A percentile compares a stretch with the other conserved stretches of the same genome.
phyloP scores from a whole-genome alignment of 1,140 invertebrate genomes.

The Bombus polaris region DNA sequence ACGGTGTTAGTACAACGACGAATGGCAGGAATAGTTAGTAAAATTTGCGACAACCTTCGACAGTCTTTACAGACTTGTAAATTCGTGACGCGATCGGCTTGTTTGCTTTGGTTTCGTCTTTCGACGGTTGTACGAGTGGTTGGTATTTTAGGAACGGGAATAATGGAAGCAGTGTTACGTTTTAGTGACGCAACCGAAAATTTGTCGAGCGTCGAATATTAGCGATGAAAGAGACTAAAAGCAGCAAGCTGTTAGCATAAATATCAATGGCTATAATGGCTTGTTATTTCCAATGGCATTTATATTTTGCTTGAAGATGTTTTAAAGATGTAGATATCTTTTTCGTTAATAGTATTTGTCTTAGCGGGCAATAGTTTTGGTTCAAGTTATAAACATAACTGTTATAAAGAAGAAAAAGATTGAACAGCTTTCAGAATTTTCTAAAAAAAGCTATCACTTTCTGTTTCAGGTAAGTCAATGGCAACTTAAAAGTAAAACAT shows the following conservation, averaged over 20 bases:
- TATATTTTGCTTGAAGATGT: background rate
- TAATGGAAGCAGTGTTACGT: background rate
- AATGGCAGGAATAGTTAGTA: background rate
- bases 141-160: background rate
- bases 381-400: no score
- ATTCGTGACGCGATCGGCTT: background rate
- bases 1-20: no score
- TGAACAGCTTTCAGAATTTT: background rate
- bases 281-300: background rate
- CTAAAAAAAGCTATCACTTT: background rate
- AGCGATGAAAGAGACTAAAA: background rate
- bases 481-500: background rate
- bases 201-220: background rate
- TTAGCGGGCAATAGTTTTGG: no score
- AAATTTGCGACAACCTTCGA: background rate
- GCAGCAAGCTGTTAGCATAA: background rate
- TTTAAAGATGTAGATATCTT: background rate
- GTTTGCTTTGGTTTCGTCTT: background rate
- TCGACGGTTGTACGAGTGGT: background rate
- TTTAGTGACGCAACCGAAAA: background rate
- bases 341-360: background rate
- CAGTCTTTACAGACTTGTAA: background rate
- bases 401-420: no score
- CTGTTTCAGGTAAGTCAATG: background rate
- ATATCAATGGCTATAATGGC: background rate